phyloP scores from a whole-genome alignment of 2,797 vertebrate genomes.

The Neosilurus mollespiculum region DNA sequence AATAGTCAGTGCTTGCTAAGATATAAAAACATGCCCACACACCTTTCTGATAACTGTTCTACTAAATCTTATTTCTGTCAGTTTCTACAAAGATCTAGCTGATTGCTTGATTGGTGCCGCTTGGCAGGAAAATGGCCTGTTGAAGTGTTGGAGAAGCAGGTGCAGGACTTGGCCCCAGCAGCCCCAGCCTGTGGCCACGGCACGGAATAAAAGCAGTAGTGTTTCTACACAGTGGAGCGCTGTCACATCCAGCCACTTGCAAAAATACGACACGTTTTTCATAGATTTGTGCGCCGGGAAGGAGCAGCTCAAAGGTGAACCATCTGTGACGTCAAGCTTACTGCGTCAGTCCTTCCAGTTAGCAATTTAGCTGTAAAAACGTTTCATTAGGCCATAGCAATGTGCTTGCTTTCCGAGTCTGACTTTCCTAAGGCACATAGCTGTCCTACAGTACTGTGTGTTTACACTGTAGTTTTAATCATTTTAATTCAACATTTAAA shows the following conservation, averaged over 20 bases:
- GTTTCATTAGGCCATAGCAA: constrained; percentile 17
- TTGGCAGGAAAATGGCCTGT: constrained; percentile 55
- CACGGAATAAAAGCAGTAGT: constrained; percentile 52
- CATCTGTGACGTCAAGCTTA: constrained; percentile 42
- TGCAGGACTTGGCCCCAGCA: constrained; percentile 51
- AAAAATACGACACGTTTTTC: constrained; percentile 56
- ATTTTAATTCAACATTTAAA: not conserved
- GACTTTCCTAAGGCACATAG: not conserved
- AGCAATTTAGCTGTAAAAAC: constrained; percentile 42
- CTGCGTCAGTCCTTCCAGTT: constrained; percentile 47
- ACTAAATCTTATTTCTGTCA: constrained; percentile 35
- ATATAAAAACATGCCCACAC: constrained; percentile 10
- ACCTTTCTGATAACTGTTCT: constrained; percentile 1
- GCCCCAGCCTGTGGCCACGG: constrained; percentile 39
- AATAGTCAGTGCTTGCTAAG: constrained; percentile 3
- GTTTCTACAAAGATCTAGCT: constrained; percentile 36
- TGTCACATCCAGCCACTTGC: constrained; percentile 56
- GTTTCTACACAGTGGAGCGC: constrained; percentile 54
- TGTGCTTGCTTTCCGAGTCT: constrained; percentile 8
- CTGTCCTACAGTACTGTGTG: not conserved
- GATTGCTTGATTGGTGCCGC: constrained; percentile 48
- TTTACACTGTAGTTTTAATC: not conserved
- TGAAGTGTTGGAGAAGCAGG: constrained; percentile 59
- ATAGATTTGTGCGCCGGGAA: constrained; percentile 51
- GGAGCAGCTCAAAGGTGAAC: constrained; percentile 45